Evolutionary conservation across 2,113 vertebrate species (phyloP).

Genomic region (Mola mola): DNA sequence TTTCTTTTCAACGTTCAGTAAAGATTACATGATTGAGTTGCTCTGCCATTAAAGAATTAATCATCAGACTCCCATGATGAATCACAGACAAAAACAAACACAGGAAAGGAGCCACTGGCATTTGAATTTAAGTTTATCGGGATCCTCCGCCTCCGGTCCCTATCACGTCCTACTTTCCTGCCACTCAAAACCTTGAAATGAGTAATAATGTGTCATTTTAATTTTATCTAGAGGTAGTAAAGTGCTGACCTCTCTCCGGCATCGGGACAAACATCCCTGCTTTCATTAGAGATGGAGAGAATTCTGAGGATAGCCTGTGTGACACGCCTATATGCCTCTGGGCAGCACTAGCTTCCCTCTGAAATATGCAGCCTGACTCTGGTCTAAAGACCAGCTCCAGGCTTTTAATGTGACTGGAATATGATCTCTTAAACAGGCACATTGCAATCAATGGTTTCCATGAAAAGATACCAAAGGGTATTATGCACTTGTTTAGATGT

Average conservation of each 20-base stretch:
- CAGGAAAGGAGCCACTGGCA: conserved; percentile 50
- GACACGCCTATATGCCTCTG: conserved; percentile 37
- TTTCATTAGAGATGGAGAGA: conserved; percentile 37
- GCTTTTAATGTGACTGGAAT: conserved; percentile 77
- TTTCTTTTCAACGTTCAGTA: conserved; percentile 2
- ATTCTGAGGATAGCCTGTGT: conserved; percentile 34
- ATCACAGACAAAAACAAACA: conserved; percentile 30
- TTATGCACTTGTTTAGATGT: conserved; percentile 61
- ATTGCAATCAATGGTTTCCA: conserved; percentile 72
- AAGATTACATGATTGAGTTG: conserved; percentile 26
- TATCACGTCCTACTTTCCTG: conserved; percentile 51
- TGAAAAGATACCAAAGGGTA: conserved; percentile 66
- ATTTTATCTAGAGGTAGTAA: conserved; percentile 16
- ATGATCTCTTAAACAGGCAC: conserved; percentile 68
- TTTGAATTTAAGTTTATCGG: conserved; percentile 54
- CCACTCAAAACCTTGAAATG: conserved; percentile 39
- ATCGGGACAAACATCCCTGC: conserved; percentile 33
- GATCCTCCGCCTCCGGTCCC: conserved; percentile 36
- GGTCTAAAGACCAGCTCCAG: conserved; percentile 40
- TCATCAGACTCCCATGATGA: conserved; percentile 49
- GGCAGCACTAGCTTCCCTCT: conserved; percentile 54
- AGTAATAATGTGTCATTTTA: conserved; percentile 20
- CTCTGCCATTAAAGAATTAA: conserved; percentile 24
- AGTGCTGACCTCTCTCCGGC: conserved; percentile 28
- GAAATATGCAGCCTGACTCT: conserved; percentile 61